Conservation (phyloP, 1,140 invertebrate genomes). For the Rhopalosiphum maidis region DNA sequence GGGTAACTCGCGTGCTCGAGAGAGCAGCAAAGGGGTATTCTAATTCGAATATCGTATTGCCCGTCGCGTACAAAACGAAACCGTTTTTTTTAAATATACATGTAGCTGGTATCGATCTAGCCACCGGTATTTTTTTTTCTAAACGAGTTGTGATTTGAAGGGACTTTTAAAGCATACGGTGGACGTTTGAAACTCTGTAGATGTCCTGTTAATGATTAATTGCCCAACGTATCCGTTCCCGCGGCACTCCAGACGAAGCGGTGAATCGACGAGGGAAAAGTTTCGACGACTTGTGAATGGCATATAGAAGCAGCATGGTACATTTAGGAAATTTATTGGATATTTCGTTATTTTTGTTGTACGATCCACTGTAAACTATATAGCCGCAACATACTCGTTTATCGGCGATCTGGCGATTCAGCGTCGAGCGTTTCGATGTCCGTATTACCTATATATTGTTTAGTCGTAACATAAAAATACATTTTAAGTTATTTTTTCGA, state of each 20-base stretch:
- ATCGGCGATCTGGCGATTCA: too few species aligned
- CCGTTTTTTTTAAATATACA: background rate
- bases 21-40: background rate
- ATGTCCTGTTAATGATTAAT: background rate
- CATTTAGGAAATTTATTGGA: background rate
- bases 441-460: background rate
- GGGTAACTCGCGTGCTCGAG: slow-evolving; percentile 7
- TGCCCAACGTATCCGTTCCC: background rate
- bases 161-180: background rate
- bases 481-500: background rate
- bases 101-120: background rate
- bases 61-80: background rate
- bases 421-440: too few species aligned
- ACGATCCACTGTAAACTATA: too few species aligned
- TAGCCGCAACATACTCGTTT: background rate
- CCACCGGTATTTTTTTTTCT: background rate
- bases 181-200: background rate
- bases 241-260: too few species aligned
- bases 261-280: background rate
- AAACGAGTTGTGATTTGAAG: background rate
- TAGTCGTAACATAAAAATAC: background rate
- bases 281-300: background rate
- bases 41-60: slow-evolving; percentile 30
- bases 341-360: background rate
- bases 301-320: background rate